phyloP scores from a whole-genome alignment of 1,140 invertebrate genomes.

The Brachionus sp. region DNA sequence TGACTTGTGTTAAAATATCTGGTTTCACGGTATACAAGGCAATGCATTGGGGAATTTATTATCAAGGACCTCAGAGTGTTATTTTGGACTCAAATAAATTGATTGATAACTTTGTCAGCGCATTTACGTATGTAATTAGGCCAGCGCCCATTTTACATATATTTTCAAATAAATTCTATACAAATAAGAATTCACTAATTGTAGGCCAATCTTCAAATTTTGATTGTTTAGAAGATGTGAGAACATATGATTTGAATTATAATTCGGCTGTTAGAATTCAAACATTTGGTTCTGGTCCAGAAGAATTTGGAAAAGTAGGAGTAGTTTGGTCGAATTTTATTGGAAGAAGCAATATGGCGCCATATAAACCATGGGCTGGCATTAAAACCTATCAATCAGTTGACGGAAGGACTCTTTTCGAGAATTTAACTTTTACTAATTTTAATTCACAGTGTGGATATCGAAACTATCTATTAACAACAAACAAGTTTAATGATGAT shows the following conservation, averaged over 20 bases:
- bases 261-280: background rate
- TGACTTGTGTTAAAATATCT: background rate
- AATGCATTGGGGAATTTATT: conserved; percentile 36
- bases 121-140: background rate
- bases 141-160: background rate
- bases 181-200: background rate
- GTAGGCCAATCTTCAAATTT: background rate
- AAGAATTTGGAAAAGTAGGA: conserved; percentile 46
- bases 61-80: conserved; percentile 4
- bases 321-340: conserved; percentile 49
- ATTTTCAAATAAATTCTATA: background rate
- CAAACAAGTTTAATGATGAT: conserved; percentile 30
- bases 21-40: conserved; percentile 5
- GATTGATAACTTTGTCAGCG: background rate
- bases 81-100: background rate
- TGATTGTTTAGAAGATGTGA: background rate
- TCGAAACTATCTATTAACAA: background rate
- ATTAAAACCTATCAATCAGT: background rate
- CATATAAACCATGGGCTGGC: conserved; percentile 49
- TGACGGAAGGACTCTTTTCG: background rate
- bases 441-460: background rate
- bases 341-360: conserved; percentile 50
- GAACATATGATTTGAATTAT: conserved; percentile 24
- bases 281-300: background rate
- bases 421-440: conserved; percentile 9